These are phyloP conservation scores for Saiga tatarica DNA, from an alignment of 2,113 vertebrate genomes.

Conservation along the genomic window DNA sequence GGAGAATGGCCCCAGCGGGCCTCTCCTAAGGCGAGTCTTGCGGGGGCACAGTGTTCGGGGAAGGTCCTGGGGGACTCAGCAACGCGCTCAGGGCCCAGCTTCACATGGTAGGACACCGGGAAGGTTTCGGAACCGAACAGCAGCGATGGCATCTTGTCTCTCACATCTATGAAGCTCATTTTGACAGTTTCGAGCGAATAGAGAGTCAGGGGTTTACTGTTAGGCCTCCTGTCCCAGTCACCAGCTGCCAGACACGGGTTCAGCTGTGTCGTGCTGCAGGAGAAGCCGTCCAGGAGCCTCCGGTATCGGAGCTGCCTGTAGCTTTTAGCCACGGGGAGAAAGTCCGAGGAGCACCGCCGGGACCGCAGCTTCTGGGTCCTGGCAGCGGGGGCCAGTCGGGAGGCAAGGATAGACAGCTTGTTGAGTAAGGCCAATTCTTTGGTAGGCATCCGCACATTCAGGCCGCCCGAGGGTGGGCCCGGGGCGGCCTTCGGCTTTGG, in stretches of 20 bases:
- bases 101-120: conserved; percentile 78
- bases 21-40: conserved; percentile 47
- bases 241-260: conserved; percentile 71
- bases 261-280: conserved; percentile 75
- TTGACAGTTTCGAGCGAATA: conserved; percentile 75
- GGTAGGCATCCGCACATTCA: conserved; percentile 75
- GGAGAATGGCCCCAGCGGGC: not conserved
- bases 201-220: conserved; percentile 78
- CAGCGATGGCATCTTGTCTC: conserved; percentile 62
- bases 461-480: conserved; percentile 62
- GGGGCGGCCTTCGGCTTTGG: conserved; percentile 70
- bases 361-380: conserved; percentile 18
- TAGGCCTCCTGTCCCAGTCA: conserved; percentile 73
- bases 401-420: conserved; percentile 81
- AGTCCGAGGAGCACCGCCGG: conserved; percentile 65
- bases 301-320: conserved; percentile 69
- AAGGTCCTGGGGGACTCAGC: conserved; percentile 64
- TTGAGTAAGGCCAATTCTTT: conserved; percentile 80
- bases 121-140: conserved; percentile 59
- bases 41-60: conserved; percentile 64
- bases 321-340: conserved; percentile 71
- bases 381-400: conserved; percentile 69
- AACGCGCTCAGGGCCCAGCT: conserved; percentile 59
- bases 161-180: conserved; percentile 68
- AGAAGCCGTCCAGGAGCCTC: conserved; percentile 80